These are phyloP conservation scores for Perca flavescens DNA, from an alignment of 2,113 vertebrate genomes.

Conservation along the genomic window DNA sequence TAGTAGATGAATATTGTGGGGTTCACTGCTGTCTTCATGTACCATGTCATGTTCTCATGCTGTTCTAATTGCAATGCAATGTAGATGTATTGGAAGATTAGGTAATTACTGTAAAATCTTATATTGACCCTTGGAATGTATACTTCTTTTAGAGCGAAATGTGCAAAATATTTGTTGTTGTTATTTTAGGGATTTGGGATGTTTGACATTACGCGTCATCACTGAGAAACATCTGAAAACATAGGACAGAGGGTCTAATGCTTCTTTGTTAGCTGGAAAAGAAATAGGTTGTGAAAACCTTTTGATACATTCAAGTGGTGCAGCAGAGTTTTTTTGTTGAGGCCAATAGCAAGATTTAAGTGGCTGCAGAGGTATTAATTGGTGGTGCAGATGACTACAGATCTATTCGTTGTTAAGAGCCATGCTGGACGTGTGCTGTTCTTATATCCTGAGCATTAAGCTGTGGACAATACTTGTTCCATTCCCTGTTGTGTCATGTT, in stretches of 20 bases:
- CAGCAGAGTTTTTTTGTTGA: neutral
- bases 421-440: neutral
- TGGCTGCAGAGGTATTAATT: slow-evolving; percentile 22
- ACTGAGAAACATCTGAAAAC: neutral
- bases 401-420: neutral
- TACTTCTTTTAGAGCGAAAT: neutral
- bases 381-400: neutral
- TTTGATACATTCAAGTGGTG: neutral
- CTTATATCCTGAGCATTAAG: neutral
- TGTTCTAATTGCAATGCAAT: neutral
- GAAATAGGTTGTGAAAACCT: neutral
- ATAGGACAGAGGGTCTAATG: no score
- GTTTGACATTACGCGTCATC: neutral
- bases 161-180: neutral
- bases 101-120: no score
- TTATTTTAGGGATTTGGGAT: slow-evolving; percentile 7
- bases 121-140: no score
- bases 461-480: neutral
- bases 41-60: neutral
- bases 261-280: neutral
- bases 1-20: neutral
- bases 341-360: neutral
- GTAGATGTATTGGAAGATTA: neutral
- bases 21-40: neutral
- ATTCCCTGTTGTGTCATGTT: neutral